Base-by-base conservation (phyloP, 2,797 vertebrate species). In the Tragelaphus oryx region DNA sequence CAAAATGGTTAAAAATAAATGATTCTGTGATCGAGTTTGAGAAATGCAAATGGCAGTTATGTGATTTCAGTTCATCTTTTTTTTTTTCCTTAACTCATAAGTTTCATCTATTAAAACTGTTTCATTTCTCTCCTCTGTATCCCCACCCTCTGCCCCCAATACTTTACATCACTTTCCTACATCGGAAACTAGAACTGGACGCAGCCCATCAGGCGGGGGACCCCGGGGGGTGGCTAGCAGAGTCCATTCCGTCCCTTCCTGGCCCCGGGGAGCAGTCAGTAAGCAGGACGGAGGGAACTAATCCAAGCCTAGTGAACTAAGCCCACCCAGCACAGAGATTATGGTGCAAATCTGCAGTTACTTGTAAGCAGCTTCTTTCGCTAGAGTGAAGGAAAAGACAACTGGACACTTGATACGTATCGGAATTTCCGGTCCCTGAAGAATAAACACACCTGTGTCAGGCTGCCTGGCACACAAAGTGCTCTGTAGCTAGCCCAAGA, bases 1-100 rank as follows among this genome's bases (percentile, higher is more conserved):
- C 28, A 28, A 74, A 79, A 80, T 26, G 76, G 84, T 54, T 68
- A 60, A 85, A 92, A 87, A 90, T 11, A 78, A 90, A 75, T 71
- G 74, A 84, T 62, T 93, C 54, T 92, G 48, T 74, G 87, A 89
- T 71, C 28, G 22, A 68, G 65, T 68, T 87, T 3, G 8, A 94
- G 91, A 96, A 87, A 96, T 84, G 94, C 85, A 97, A 96, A 95
- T 76, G 18, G 30, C 13, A 28, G 16, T 41, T 84, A 37, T 20
- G 89, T 59, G 85, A 95, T 87, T 93, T 97, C 91, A 87, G 93
- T 95, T 96, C 81, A 68, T 6, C 89, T 97, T 97, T 94, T 89
- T 84, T 84, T 76, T 85, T 62, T 28, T 3, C 3, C 59, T 92
- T 65, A 89, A 93, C 94, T 95, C 52, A n/a, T 60, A 95, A 37